These are phyloP conservation scores for Drosophila nebulosa DNA, from an alignment of 1,140 invertebrate species.

Conservation along the genomic window DNA sequence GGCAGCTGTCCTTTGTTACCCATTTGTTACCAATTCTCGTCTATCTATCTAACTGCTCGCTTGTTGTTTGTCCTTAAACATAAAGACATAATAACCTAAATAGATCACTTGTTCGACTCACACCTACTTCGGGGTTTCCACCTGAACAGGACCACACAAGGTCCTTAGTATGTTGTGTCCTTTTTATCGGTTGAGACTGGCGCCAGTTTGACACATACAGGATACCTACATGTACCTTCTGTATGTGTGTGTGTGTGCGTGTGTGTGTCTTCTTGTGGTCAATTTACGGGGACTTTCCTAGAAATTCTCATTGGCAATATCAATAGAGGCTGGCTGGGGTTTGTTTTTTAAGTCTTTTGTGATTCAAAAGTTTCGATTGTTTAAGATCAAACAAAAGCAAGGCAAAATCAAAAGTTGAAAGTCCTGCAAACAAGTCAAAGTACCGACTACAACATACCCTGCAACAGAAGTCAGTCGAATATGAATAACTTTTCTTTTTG, in stretches of 20 bases:
- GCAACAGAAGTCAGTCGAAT: background rate
- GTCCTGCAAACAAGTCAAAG: background rate
- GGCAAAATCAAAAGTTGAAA: slow-evolving; percentile 8
- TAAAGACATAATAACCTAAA: slow-evolving; percentile 78
- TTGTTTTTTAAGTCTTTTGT: slow-evolving; percentile 10
- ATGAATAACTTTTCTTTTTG: background rate
- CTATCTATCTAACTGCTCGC: background rate
- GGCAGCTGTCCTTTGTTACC: slow-evolving; percentile 51
- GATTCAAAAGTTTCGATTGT: slow-evolving; percentile 24
- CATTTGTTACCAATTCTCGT: background rate
- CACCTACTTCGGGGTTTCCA: slow-evolving; percentile 46
- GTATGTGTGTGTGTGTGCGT: too few relatives aligned
- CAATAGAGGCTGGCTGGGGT: background rate
- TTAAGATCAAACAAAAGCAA: background rate
- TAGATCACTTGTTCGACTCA: slow-evolving; percentile 72
- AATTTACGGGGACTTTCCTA: slow-evolving; percentile 8
- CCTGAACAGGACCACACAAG: background rate
- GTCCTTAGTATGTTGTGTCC: background rate
- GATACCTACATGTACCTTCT: slow-evolving; percentile 4
- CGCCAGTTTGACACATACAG: slow-evolving; percentile 64
- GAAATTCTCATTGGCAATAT: slow-evolving; percentile 12
- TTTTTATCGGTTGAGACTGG: slow-evolving; percentile 28
- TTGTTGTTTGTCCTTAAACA: slow-evolving; percentile 42
- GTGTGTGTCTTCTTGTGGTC: slow-evolving; percentile 23
- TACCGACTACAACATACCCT: background rate